Percentiles rank a stretch among this genome's conserved stretches.
Evolutionary conservation across 2,113 vertebrate genomes (phyloP).

Genomic region (Psettodes erumei): DNA sequence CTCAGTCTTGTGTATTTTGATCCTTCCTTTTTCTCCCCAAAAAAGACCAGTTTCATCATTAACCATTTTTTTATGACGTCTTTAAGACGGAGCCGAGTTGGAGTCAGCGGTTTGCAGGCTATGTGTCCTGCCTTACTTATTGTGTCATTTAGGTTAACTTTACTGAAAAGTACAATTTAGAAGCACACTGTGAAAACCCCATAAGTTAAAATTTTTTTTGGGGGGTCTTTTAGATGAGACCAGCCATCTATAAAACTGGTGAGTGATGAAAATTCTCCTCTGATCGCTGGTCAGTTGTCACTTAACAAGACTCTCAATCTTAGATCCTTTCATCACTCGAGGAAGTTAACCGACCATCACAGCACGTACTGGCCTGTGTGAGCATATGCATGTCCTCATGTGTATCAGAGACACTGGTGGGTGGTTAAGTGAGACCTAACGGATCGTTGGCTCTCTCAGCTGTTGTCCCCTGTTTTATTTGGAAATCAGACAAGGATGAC

Average conservation of each 20-base stretch:
- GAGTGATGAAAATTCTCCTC: conserved; percentile 58
- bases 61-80: conserved; percentile 2
- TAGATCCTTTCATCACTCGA: conserved; percentile 58
- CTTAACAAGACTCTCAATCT: conserved; percentile 56
- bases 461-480: conserved; percentile 75
- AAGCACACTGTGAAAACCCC: conserved; percentile 18
- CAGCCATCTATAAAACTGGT: conserved; percentile 46
- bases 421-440: conserved; percentile 67
- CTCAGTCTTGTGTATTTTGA: conserved; percentile 18
- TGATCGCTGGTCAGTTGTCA: conserved; percentile 66
- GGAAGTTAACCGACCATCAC: conserved; percentile 66
- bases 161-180: conserved; percentile 7
- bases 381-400: conserved; percentile 56
- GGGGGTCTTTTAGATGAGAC: conserved; percentile 19
- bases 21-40: not conserved
- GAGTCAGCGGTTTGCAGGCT: conserved; percentile 31
- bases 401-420: conserved; percentile 57
- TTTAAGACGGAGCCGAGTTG: not conserved
- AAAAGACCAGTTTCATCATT: conserved; percentile 15
- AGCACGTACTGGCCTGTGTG: conserved; percentile 34
- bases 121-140: not conserved
- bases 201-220: conserved; percentile 13
- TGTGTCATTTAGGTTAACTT: conserved; percentile 6
- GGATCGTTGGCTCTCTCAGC: conserved; percentile 71
- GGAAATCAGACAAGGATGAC: conserved; percentile 72